Percentiles rank a stretch among this genome's conserved stretches.
Conservation (phyloP, 2,888 invertebrate genomes). For the Tinea semifulvella region DNA sequence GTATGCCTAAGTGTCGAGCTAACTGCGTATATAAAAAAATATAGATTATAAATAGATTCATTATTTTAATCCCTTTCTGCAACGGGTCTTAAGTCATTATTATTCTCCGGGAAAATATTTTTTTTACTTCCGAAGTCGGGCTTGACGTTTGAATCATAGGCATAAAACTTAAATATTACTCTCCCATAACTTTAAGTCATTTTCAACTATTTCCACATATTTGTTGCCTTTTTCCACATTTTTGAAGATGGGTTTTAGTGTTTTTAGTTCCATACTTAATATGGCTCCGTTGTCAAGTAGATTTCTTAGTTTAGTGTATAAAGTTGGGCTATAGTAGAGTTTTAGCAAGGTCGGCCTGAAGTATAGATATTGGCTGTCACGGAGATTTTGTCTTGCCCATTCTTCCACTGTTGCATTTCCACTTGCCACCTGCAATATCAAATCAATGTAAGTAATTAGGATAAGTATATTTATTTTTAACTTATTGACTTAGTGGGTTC, state of each 20-base stretch:
- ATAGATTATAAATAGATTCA: too few relatives aligned
- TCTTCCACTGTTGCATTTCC: slow-evolving; percentile 78
- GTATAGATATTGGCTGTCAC: slow-evolving; percentile 79
- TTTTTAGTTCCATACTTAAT: slow-evolving; percentile 77
- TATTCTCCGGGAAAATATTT: too few relatives aligned
- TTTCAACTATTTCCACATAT: slow-evolving; percentile 87
- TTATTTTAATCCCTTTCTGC: too few relatives aligned
- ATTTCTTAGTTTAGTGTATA: slow-evolving; percentile 74
- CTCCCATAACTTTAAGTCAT: slow-evolving; percentile 87
- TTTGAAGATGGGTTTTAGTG: slow-evolving; percentile 77
- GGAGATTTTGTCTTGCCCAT: slow-evolving; percentile 76
- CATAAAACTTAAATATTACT: slow-evolving; percentile 33
- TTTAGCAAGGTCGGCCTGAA: slow-evolving; percentile 81
- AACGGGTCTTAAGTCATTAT: too few relatives aligned
- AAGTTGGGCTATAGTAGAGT: slow-evolving; percentile 75
- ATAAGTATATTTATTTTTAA: too few relatives aligned
- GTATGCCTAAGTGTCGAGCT: too few relatives aligned
- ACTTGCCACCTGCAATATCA: slow-evolving; percentile 69
- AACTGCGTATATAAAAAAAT: too few relatives aligned
- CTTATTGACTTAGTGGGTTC: too few relatives aligned
- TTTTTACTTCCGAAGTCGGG: too few relatives aligned
- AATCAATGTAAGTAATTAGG: too few relatives aligned
- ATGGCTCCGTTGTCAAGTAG: slow-evolving; percentile 81
- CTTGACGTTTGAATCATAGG: too few relatives aligned
- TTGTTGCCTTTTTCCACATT: slow-evolving; percentile 73